Evolutionary conservation across 2,888 invertebrate genomes (phyloP), one percentile per base, ranked within the genome.

Genomic region (Leucophenga maculata): DNA sequence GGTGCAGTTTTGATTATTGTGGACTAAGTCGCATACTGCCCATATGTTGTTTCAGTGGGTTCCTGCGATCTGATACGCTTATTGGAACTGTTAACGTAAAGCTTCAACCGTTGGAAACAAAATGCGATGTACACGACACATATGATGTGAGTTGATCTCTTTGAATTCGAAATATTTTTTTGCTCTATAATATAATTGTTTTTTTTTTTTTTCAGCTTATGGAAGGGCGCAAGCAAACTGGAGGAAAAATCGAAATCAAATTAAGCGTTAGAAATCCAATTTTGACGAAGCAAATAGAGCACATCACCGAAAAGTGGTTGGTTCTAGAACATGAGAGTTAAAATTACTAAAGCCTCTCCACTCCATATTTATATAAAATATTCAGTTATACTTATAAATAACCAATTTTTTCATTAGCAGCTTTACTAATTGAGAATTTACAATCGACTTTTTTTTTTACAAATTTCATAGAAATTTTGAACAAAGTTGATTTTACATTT

Each of bases 301-400:
- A 94, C 86, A 91, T 94, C 32, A 93, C 94, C 70, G 97, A 98
- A 86, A 96, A 96, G 86, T 98, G 98, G 98, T 92, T 98, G 13
- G 91, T 96, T 66, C 92, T 98, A 72, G 96, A 94, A 72, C 74
- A 86, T 48, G 3, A 3, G 8, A 39, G 39, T 39, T 39, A 39
- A 39, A 39, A 6, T 39, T 6, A 39, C 8, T 26, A 39, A 39
- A 6, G 8, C 11, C 3, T 39, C 11, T 39, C 26, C 26, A 26
- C 26, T 39, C 11, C 3, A 39, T 39, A 39, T 39, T 1, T 8
- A 8, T 11, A 39, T 8, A 6, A 39, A 11, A 6, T 32, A 32
- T 39, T 39, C 8, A 11, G 8, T 39, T 18, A 18, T 20, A 6
- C 18, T 3, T 52, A 16, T 16, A 52, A 52, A 6, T 9, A 52